Evolutionary conservation across 2,797 vertebrate species (phyloP), one percentile per base, ranked within the genome.

Genomic region (Karalla daura): DNA sequence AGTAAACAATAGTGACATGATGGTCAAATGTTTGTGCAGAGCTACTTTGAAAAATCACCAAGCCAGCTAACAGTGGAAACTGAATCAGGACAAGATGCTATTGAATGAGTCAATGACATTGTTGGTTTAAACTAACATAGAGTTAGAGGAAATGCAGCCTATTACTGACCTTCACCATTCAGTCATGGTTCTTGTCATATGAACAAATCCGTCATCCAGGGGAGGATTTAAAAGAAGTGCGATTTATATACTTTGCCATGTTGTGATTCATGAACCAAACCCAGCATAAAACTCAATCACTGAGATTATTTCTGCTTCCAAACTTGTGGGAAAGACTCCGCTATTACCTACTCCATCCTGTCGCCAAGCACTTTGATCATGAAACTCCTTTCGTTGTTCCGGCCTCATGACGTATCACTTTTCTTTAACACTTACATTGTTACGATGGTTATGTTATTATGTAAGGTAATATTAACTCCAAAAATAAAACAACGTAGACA

Each of bases 341-440:
- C 40, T 24, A 13, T 66, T 56, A 9, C 84, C 70, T 72, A 77
- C 60, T 88, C 84, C 83, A 85, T 85, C 88, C 83, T 59, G 33
- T 86, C 80, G 79, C 68, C 63, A 52, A 85, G 85, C 90, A 85
- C 88, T 91, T 92, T 81, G 76, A 76, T 64, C 27, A 69, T 44
- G 47, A 70, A 68, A 71, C 53, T 79, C 52, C 54, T 65, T 70
- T 55, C n/a, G 37, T 76, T 72, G 68, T 76, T 84, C 75, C 47
- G n/a, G 78, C 81, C 78, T 81, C 47, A 52, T 69, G 41, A 71
- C 75, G 28, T 51, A 72, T 70, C 50, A 46, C 66, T 37, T 83
- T 36, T 74, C 50, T 74, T 69, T 41, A 61, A 53, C 24, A 40
- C 32, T 63, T 36, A 62, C 51, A 32, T 73, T 75, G 32, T 78